A percentile compares a stretch with the other conserved stretches of the same genome.
phyloP scores from a whole-genome alignment of 2,888 invertebrate genomes.

The Adineta ricciae region DNA sequence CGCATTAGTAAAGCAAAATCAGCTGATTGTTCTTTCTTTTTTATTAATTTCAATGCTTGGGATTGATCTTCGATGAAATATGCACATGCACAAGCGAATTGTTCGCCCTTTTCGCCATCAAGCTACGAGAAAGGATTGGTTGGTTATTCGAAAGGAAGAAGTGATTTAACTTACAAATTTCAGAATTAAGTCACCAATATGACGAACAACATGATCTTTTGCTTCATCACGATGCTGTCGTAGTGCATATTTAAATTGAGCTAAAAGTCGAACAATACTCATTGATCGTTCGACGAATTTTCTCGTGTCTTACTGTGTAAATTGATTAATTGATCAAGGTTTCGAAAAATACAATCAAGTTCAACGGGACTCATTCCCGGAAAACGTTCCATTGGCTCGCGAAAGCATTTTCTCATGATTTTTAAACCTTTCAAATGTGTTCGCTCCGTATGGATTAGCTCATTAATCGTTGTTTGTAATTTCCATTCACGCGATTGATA shows the following conservation, averaged over 20 bases:
- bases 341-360: slow-evolving; percentile 29
- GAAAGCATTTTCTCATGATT: slow-evolving; percentile 33
- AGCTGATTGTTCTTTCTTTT: slow-evolving; percentile 22
- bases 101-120: slow-evolving; percentile 29
- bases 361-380: slow-evolving; percentile 21
- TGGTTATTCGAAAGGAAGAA: neutral
- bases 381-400: slow-evolving; percentile 25
- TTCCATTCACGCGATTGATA: slow-evolving; percentile 23
- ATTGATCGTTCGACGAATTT: neutral
- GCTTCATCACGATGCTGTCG: slow-evolving; percentile 26
- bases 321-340: slow-evolving; percentile 28
- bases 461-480: slow-evolving; percentile 32
- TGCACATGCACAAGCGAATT: slow-evolving; percentile 32
- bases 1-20: slow-evolving; percentile 23
- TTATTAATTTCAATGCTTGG: slow-evolving; percentile 30
- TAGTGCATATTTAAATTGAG: slow-evolving; percentile 32
- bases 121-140: slow-evolving; percentile 20
- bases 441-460: slow-evolving; percentile 32
- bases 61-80: slow-evolving; percentile 33
- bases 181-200: neutral
- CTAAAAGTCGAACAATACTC: neutral
- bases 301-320: slow-evolving; percentile 24
- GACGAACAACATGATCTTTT: slow-evolving; percentile 14
- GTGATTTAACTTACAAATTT: neutral
- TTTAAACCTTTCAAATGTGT: slow-evolving; percentile 33